Base-by-base conservation (phyloP, 2,797 vertebrate genomes). In the Basileuterus tristriatus region DNA sequence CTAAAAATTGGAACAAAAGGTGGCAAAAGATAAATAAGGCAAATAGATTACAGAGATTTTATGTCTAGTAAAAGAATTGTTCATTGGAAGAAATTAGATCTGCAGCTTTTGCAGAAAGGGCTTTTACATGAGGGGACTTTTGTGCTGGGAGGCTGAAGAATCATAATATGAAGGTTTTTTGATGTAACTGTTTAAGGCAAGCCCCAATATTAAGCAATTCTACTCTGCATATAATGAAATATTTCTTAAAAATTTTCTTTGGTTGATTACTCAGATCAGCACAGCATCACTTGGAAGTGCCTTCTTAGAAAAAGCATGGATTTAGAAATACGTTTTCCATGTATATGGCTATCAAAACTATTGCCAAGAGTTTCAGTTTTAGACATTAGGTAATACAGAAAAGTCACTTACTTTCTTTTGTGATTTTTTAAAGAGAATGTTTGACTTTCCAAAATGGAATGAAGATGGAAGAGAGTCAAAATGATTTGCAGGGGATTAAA, bases 391-490 rank as follows among this genome's bases (percentile, higher is more conserved):
- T 50, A 55, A 53, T 52, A 76, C 41, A 83, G 44, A 85, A 11
- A 53, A 83, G 27, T 87, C 20, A 47, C 22, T 72, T 82, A 9
- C 34, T 91, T 96, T 79, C 34, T 80, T 88, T 87, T 88, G 11
- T 94, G 14, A 11, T 91, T 58, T 95, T 94, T 89, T 95, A 78
- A 96, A 98, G 98, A 89, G 93, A 97, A 67, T 89, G 44, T 83
- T 96, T 97, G 49, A 80, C 90, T 93, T 97, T 96, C 72, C 95
- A 96, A 96, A 95, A 62, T 89, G 87, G 88, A 93, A 59, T 74
- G 68, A 75, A 95, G 72, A 49, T 32, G 32, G 59, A 85, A 81
- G 36, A 87, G 7, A 93, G 63, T 83, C 32, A 65, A 65, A 87
- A 90, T 68, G 81, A 97, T 89, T 84, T 90, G 55, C 69, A 43